phyloP scores from a whole-genome alignment of 1,140 invertebrate genomes.

The Drosophila murphyi region DNA sequence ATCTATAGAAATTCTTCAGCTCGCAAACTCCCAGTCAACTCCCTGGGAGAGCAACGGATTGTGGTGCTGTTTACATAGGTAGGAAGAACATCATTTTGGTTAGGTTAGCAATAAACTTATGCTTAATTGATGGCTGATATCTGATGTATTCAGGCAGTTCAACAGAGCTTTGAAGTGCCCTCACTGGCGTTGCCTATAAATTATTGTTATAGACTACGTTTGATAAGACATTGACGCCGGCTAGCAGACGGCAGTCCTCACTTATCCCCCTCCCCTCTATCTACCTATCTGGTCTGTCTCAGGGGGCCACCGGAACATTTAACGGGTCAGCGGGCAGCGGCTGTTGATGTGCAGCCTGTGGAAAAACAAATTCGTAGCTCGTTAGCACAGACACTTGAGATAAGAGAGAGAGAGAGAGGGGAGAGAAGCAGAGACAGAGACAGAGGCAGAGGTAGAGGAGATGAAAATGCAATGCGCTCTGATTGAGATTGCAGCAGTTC shows the following conservation, averaged over 20 bases:
- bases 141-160: conserved; percentile 47
- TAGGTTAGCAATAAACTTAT: conserved; percentile 50
- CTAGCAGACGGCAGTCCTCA: conserved; percentile 43
- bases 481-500: conserved; percentile 30
- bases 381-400: conserved; percentile 77
- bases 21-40: conserved; percentile 20
- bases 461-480: conserved; percentile 47
- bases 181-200: conserved; percentile 60
- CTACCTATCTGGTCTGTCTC: not conserved
- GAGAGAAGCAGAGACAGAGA: not conserved
- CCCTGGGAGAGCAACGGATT: conserved; percentile 18
- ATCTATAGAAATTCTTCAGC: conserved; percentile 69
- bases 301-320: conserved; percentile 71
- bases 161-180: conserved; percentile 61
- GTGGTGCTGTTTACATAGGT: conserved; percentile 62
- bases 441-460: not conserved
- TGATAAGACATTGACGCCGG: conserved; percentile 79
- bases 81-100: conserved; percentile 52
- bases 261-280: not conserved
- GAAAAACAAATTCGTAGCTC: conserved; percentile 74
- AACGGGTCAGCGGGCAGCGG: conserved; percentile 62
- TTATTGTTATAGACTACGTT: conserved; percentile 79
- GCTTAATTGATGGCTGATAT: conserved; percentile 68
- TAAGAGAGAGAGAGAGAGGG: conserved; percentile 48
- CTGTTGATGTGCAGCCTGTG: conserved; percentile 57